Percentiles rank a stretch among this genome's conserved stretches.
phyloP scores from a whole-genome alignment of 1,140 invertebrate genomes.

The Rhopalosiphum maidis region DNA sequence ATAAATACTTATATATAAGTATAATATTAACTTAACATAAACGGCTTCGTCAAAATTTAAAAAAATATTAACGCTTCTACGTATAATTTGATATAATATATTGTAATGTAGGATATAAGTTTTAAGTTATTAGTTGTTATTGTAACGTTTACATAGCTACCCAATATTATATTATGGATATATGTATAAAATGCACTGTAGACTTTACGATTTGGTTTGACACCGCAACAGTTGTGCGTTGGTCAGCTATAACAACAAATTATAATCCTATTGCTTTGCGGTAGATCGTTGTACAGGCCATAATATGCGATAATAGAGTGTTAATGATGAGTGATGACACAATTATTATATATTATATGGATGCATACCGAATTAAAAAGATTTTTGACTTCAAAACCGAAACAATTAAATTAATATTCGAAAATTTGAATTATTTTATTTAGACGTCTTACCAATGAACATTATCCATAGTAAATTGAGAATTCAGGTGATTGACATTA shows the following conservation, averaged over 20 bases:
- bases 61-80: background rate
- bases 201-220: background rate
- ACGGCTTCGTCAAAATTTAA: background rate
- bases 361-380: background rate
- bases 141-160: background rate
- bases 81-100: too few relatives aligned
- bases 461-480: background rate
- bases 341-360: background rate
- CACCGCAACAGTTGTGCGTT: background rate
- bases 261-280: background rate
- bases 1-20: too few relatives aligned
- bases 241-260: background rate
- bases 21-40: background rate
- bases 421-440: background rate
- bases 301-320: background rate
- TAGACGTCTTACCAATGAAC: background rate
- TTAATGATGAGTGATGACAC: background rate
- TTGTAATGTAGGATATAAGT: background rate
- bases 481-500: background rate
- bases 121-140: background rate
- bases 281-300: background rate
- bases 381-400: background rate
- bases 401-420: background rate
- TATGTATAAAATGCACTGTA: background rate
- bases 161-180: background rate